Evolutionary conservation across 2,797 vertebrate genomes (phyloP), one percentile per base, ranked within the genome.

Genomic region (Alosa sapidissima): DNA sequence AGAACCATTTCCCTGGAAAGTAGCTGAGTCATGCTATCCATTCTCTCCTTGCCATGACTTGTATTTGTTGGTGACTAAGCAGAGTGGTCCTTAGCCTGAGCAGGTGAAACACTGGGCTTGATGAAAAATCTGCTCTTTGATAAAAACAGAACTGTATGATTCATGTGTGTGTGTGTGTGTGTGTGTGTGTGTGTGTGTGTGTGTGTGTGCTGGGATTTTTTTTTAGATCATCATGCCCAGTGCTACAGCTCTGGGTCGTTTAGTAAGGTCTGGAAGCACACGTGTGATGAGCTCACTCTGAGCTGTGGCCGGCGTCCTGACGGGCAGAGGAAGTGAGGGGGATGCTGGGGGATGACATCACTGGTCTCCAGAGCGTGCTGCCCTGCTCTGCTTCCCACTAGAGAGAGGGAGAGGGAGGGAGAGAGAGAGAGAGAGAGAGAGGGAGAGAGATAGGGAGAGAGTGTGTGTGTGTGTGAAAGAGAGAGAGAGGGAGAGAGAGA

Each of bases 211-310:
- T 16, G 41, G 72, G 41, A 6, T 78, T 0, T 78, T 72, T 0
- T 78, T 41, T 75, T 3, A 13, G 21, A 78, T 9, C 33, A 78
- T 21, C 16, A 21, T 21, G 72, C 72, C 19, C 36, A 21, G 14
- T 78, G 72, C 41, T 47, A 9, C n/a, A 62, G 58, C 72, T 78
- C 72, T 78, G 72, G 72, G 47, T 78, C 5, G 21, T 10, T 68
- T 41, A 84, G 54, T 82, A 36, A 62, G 72, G 78, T 1, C 81
- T 81, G 47, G 36, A 72, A 78, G 3, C 81, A 62, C 68, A 14
- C 41, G 47, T 33, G 5, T 9, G 55, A 52, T 86, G 82, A 88
- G 49, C 51, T 88, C 87, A 88, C 48, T 81, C 65, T 21, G 75
- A 14, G 1, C 36, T 83, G 24, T 51, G 21, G 75, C 41, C 49